A percentile compares a stretch with the other conserved stretches of the same genome.
Evolutionary conservation across 2,113 vertebrate genomes (phyloP).

Genomic region (Lethenteron reissneri): DNA sequence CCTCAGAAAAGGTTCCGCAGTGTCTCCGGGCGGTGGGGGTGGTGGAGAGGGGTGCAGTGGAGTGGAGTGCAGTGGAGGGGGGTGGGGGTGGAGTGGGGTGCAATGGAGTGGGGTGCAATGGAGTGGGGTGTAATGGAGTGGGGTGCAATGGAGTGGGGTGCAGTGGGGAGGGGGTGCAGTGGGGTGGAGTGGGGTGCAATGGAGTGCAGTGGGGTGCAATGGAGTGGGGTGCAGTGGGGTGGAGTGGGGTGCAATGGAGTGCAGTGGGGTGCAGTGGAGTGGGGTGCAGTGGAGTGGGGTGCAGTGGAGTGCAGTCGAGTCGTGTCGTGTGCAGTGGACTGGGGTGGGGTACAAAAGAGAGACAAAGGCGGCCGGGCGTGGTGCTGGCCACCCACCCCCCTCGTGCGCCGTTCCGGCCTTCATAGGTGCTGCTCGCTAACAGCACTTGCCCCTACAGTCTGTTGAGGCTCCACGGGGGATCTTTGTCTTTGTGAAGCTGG

Average conservation of each 20-base stretch:
- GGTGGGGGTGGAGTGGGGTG: background rate
- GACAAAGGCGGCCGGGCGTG: background rate
- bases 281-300: no score
- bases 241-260: no score
- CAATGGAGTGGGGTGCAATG: background rate
- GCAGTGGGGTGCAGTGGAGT: no score
- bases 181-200: no score
- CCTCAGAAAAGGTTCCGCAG: slow-evolving; percentile 44
- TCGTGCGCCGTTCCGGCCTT: background rate
- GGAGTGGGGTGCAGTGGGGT: no score
- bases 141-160: no score
- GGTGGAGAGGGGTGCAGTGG: no score
- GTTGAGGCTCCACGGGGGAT: slow-evolving; percentile 1
- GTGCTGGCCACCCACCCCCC: background rate
- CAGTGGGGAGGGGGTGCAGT: no score
- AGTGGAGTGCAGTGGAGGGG: background rate
- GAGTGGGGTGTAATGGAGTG: no score
- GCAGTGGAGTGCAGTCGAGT: no score
- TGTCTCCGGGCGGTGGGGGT: background rate
- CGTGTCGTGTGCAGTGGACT: no score
- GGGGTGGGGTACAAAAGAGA: background rate
- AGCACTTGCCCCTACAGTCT: background rate
- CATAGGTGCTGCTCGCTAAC: background rate
- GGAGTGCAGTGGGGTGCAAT: no score
- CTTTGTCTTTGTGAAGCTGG: slow-evolving; percentile 15